Conservation (phyloP, 2,797 vertebrate genomes). For the Phrynocephalus forsythii region DNA sequence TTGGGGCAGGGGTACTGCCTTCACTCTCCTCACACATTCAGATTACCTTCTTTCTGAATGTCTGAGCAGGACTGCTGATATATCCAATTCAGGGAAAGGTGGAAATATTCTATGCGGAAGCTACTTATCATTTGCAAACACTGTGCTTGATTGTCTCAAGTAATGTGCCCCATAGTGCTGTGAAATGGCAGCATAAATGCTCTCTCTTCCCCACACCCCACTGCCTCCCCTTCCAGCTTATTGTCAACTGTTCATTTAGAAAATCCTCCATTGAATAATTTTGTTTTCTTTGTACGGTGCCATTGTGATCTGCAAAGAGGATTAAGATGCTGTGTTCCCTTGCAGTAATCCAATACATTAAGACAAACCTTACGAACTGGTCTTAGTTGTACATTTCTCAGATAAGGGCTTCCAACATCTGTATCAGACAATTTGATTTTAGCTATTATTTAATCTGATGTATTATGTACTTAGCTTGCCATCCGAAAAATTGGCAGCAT, state of each 20-base stretch:
- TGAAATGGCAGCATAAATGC: not conserved
- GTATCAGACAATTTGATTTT: not conserved
- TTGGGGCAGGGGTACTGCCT: not conserved
- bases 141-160: not conserved
- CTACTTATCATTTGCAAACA: not conserved
- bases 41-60: too few species aligned
- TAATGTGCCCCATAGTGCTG: not conserved
- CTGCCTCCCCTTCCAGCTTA: slow-evolving; percentile 38
- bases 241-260: slow-evolving; percentile 52
- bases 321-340: slow-evolving; percentile 44
- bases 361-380: slow-evolving; percentile 6
- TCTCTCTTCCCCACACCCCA: not conserved
- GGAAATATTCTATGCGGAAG: not conserved
- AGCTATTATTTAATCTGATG: slow-evolving; percentile 11
- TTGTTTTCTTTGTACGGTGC: slow-evolving; percentile 48
- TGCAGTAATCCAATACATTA: slow-evolving; percentile 25
- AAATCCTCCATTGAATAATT: slow-evolving; percentile 53
- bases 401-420: slow-evolving; percentile 10
- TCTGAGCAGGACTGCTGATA: not conserved
- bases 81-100: not conserved
- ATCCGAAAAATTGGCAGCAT: not conserved
- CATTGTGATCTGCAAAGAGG: slow-evolving; percentile 45
- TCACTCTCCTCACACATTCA: too few species aligned
- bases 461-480: not conserved
- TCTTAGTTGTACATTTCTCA: slow-evolving; percentile 29